Evolutionary conservation across 2,113 vertebrate species (phyloP).

Genomic region (Thamnaconus septentrionalis): DNA sequence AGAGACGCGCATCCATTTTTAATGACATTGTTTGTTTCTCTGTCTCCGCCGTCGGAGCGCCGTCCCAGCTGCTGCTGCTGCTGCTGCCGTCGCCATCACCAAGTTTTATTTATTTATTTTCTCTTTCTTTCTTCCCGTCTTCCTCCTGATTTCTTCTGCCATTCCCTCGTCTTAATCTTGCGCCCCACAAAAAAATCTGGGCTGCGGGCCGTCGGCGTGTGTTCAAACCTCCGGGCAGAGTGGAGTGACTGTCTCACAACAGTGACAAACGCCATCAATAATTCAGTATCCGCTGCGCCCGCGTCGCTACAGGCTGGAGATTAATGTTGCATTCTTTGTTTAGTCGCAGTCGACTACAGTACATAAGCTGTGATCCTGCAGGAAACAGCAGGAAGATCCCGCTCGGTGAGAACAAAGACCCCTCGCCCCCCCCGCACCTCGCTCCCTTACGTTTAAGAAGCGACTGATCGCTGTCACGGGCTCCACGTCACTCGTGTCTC

Average conservation of each 20-base stretch:
- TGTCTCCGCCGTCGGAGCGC: conserved; percentile 18
- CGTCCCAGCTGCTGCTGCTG: conserved; percentile 1
- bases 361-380: conserved; percentile 31
- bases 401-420: no score
- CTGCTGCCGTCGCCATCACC: conserved; percentile 12
- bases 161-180: no score
- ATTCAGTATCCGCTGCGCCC: conserved; percentile 34
- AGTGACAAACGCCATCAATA: conserved; percentile 40
- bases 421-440: no score
- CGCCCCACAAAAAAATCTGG: conserved; percentile 18
- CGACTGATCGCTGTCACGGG: no score
- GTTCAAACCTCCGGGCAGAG: not conserved
- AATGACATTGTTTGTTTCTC: conserved; percentile 73
- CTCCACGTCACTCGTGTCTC: no score
- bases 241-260: conserved; percentile 18
- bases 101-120: no score
- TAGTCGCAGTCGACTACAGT: conserved; percentile 28
- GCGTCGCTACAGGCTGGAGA: conserved; percentile 28
- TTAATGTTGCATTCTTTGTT: conserved; percentile 41
- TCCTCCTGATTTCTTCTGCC: no score
- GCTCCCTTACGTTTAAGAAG: no score
- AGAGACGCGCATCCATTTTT: conserved; percentile 76
- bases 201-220: not conserved
- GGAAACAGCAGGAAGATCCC: no score
- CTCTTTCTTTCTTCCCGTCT: no score